phyloP scores from a whole-genome alignment of 2,113 vertebrate genomes.

The Scolopax mira region DNA sequence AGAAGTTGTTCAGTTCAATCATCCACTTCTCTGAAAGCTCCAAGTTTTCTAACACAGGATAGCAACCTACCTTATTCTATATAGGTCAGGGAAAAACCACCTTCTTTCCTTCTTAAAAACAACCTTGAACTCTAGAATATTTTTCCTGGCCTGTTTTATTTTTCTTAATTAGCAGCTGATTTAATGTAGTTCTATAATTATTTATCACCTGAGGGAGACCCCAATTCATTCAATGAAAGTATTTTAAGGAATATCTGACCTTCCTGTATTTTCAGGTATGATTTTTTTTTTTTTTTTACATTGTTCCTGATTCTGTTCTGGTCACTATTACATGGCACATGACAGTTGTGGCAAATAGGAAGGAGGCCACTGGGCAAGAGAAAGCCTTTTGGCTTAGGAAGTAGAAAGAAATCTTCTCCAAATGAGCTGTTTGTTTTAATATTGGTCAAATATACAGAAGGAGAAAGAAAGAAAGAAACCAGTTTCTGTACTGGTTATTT shows the following conservation, averaged over 20 bases:
- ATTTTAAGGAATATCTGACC: slow-evolving; percentile 30
- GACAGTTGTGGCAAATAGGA: not conserved
- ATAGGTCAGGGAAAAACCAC: not conserved
- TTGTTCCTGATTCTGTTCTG: not conserved
- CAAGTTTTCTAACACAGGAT: not conserved
- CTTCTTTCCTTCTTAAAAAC: not conserved
- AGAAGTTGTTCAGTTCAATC: not conserved
- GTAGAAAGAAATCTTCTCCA: not conserved
- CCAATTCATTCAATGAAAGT: not conserved
- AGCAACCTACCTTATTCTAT: not conserved
- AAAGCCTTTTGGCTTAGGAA: not conserved
- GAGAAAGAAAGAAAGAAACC: not conserved
- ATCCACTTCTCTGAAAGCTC: not conserved
- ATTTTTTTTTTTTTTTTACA: not conserved
- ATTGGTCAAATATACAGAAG: not conserved
- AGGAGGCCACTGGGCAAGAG: not conserved
- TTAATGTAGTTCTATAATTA: slow-evolving; percentile 45
- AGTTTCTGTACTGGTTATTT: not conserved
- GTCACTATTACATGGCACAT: not conserved
- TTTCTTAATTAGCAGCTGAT: slow-evolving; percentile 54
- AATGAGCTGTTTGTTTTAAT: not conserved
- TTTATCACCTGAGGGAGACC: slow-evolving; percentile 32
- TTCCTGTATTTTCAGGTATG: not conserved
- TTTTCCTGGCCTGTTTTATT: slow-evolving; percentile 16
- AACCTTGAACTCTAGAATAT: slow-evolving; percentile 6